Percentiles rank a stretch among this genome's conserved stretches.
Evolutionary conservation across 2,888 invertebrate species (phyloP).

Genomic region (Thereva unica): DNA sequence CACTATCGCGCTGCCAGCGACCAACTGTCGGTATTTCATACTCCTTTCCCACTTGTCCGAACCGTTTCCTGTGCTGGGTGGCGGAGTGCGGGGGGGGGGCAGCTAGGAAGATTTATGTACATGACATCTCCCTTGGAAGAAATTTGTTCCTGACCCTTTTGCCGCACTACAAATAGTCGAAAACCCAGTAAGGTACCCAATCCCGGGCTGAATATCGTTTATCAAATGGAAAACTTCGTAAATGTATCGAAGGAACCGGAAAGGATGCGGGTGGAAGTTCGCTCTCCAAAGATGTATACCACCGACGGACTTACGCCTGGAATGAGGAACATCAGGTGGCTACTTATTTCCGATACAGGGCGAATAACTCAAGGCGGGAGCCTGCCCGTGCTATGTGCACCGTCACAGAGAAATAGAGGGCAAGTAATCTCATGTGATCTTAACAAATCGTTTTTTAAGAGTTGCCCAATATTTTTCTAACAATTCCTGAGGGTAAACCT

Average conservation of each 20-base stretch:
- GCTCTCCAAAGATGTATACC: slow-evolving; percentile 14
- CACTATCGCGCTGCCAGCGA: slow-evolving; percentile 16
- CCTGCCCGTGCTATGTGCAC: background rate
- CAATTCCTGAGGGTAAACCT: slow-evolving; percentile 23
- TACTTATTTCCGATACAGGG: slow-evolving; percentile 17
- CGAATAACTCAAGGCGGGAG: slow-evolving; percentile 19
- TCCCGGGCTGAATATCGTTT: slow-evolving; percentile 31
- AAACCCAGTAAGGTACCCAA: slow-evolving; percentile 16
- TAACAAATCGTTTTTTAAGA: slow-evolving; percentile 37
- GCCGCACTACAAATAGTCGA: slow-evolving; percentile 30
- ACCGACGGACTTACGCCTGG: background rate
- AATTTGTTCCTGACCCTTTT: slow-evolving; percentile 34
- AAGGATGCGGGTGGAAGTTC: slow-evolving; percentile 29
- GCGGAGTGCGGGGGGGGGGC: background rate
- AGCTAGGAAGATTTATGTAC: slow-evolving; percentile 30
- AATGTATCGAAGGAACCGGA: slow-evolving; percentile 18
- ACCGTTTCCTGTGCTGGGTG: background rate
- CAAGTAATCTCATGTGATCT: slow-evolving; percentile 36
- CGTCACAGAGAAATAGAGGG: slow-evolving; percentile 14
- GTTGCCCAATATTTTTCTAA: slow-evolving; percentile 32
- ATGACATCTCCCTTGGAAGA: slow-evolving; percentile 15
- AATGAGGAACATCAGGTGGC: slow-evolving; percentile 35
- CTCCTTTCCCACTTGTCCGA: slow-evolving; percentile 10
- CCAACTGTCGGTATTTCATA: slow-evolving; percentile 19
- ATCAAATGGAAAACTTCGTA: slow-evolving; percentile 30